These are phyloP conservation scores for Crypturellus tataupa DNA, from an alignment of 2,797 vertebrate genomes.

Conservation along the genomic window DNA sequence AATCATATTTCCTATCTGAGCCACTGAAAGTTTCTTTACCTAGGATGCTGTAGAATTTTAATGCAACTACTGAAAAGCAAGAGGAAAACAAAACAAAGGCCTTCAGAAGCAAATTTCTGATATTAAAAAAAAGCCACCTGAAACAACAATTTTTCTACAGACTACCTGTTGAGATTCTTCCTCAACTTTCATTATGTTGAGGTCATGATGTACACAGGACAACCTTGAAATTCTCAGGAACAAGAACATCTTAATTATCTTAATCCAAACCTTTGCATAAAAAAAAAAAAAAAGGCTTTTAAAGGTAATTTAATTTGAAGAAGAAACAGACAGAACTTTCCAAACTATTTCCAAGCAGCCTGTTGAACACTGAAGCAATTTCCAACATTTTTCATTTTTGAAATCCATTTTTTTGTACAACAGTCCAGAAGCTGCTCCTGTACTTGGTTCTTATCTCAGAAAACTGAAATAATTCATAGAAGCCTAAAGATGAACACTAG, in stretches of 20 bases:
- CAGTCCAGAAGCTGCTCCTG: neutral
- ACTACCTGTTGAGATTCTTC: neutral
- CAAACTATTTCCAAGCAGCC: neutral
- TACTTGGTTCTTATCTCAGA: neutral
- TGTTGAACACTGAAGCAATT: neutral
- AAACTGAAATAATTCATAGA: neutral
- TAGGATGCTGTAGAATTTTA: neutral
- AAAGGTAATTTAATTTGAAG: neutral
- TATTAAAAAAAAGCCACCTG: neutral
- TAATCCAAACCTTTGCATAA: neutral
- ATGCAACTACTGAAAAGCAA: neutral
- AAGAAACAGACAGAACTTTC: neutral
- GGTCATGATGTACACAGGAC: neutral
- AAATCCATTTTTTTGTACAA: neutral
- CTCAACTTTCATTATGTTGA: neutral
- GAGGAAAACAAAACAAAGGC: neutral
- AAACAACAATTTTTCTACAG: neutral
- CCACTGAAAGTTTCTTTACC: neutral
- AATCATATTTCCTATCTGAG: neutral
- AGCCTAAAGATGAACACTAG: neutral
- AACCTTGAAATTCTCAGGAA: neutral
- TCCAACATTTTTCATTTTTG: neutral
- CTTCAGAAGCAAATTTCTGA: accelerated
- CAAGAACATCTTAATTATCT: neutral
- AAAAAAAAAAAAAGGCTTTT: neutral